Percentiles rank a stretch among this genome's conserved stretches.
phyloP scores from a whole-genome alignment of 2,797 vertebrate genomes.

The Ctenopoma multispine region DNA sequence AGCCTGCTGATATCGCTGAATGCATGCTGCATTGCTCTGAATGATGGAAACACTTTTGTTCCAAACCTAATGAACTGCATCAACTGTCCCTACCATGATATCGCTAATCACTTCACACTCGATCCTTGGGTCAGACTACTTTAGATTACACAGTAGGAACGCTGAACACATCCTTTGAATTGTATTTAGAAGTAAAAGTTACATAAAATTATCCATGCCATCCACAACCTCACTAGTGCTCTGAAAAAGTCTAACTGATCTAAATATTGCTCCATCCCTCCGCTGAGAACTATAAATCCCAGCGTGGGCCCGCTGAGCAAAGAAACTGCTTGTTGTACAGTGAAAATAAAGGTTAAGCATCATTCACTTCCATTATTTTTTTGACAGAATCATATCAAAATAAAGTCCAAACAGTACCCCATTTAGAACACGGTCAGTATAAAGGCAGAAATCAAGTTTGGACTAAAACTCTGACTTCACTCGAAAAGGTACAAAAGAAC shows the following conservation, averaged over 20 bases:
- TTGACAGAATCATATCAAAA: conserved; percentile 39
- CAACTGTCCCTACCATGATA: conserved; percentile 30
- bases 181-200: neutral
- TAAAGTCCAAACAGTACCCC: conserved; percentile 38
- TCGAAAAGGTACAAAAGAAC: too few relatives aligned
- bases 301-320: conserved; percentile 41
- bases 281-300: conserved; percentile 18
- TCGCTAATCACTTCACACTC: conserved; percentile 52
- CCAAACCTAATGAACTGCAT: conserved; percentile 54
- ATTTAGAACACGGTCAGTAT: neutral
- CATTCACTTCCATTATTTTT: conserved; percentile 51
- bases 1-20: conserved; percentile 58
- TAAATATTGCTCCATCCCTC: conserved; percentile 25
- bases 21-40: conserved; percentile 45
- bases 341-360: conserved; percentile 57
- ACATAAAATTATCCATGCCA: neutral
- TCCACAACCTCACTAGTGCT: neutral
- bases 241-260: conserved; percentile 18
- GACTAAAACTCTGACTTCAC: too few relatives aligned
- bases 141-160: conserved; percentile 6
- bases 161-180: neutral
- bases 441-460: conserved; percentile 13
- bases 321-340: conserved; percentile 30
- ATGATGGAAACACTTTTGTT: conserved; percentile 66
- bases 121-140: neutral